Evolutionary conservation across 2,797 vertebrate species (phyloP), one percentile per base, ranked within the genome.

Genomic region (Enoplosus armatus): DNA sequence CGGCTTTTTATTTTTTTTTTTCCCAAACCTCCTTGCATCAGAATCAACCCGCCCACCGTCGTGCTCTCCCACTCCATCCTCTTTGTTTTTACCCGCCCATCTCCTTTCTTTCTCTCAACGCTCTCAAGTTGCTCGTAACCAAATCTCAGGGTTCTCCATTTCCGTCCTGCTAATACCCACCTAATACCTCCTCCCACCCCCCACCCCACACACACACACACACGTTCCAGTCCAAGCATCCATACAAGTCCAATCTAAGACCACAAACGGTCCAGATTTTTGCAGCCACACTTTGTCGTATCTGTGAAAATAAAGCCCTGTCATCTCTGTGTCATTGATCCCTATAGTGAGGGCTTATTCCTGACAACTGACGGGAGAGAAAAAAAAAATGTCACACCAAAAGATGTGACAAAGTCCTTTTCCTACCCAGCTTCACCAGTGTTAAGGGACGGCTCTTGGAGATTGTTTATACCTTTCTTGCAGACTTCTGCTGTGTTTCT

Each of bases 71-170:
- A 41, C 63, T 81, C 59, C 9, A 14, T 20, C 10, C 53, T 79
- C 54, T 87, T 72, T 87, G 64, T 84, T 78, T 80, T 83, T 50
- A 64, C 9, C 33, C 64, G 50, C 56, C 59, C 66, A 51, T 88
- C 77, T 75, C 60, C 78, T 84, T 81, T 87, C 77, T 59, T 54
- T 81, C 74, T 72, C 79, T 73, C 77, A 80, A 37, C 83, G 84
- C 72, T 92, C 88, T 95, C 84, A 71, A 80, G 79, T 95, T 92
- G 62, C 90, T 37, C 0, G 86, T 88, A 93, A 94, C 91, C 68
- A 84, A 92, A 95, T 93, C 90, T 88, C 85, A 85, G 64, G 85
- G 68, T 88, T 93, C 84, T 92, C 86, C 12, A 80, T 89, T 92
- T 93, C 86, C 79, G 89, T 86, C 77, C 81, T 87, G 76, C 72